phyloP scores from a whole-genome alignment of 2,113 vertebrate species.

The Leucosticte australis region DNA sequence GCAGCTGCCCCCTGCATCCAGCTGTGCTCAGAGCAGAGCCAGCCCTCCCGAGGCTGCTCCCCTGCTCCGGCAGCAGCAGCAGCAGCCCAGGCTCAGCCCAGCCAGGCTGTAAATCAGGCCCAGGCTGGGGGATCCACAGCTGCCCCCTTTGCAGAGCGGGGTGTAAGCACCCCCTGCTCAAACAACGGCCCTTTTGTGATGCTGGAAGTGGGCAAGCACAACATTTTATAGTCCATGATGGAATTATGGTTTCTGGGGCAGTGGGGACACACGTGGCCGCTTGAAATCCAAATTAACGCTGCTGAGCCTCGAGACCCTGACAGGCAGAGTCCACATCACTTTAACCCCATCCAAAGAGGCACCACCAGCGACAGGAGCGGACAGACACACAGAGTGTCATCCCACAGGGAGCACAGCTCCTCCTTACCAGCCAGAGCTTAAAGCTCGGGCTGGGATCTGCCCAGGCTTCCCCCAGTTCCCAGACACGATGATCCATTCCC shows the following conservation, averaged over 20 bases:
- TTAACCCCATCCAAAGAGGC: background rate
- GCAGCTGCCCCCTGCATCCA: background rate
- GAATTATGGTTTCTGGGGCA: background rate
- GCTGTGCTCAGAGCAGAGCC: background rate
- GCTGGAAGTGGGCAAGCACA: background rate
- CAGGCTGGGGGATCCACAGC: background rate
- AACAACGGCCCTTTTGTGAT: background rate
- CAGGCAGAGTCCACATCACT: background rate
- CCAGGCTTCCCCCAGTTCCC: background rate
- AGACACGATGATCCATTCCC: background rate
- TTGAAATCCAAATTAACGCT: background rate
- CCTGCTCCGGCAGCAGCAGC: accelerated
- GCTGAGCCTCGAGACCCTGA: background rate
- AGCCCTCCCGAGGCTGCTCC: background rate
- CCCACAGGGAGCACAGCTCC: background rate
- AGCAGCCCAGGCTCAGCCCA: background rate
- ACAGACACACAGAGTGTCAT: background rate
- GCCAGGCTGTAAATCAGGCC: background rate
- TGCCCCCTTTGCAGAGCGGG: background rate
- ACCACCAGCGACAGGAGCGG: background rate
- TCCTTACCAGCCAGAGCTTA: background rate
- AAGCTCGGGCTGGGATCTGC: background rate
- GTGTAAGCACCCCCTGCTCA: background rate
- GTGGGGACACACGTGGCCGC: accelerated
- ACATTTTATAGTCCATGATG: no score